Base-by-base conservation (phyloP, 2,888 invertebrate genomes). In the Trilocha varians region DNA sequence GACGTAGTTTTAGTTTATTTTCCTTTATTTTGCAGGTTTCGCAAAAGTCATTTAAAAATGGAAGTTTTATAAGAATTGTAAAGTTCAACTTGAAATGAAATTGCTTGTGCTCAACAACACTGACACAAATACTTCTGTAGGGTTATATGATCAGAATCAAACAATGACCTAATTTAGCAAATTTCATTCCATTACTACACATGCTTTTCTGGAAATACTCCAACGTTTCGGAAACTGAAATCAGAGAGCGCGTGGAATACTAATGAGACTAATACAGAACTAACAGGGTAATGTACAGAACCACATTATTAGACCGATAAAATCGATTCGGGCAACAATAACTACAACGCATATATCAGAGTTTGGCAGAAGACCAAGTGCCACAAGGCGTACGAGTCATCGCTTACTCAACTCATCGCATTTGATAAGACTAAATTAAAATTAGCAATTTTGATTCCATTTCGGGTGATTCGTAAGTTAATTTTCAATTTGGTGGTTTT, bases 311-410 rank as follows among this genome's bases (percentile, higher is more conserved):
- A 39, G 43, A 41, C 35, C 32, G 13, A 39, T 42, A 52, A 52
- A 51, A 53, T 53, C 49, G 48, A 53, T 52, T 53, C 50, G 25
- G 47, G 54, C 43, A 39, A 32, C 40, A 44, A 51, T 53, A 62
- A 65, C 60, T 62, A 59, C 59, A 54, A 51, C 55, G 47, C 53
- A 45, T 45, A 49, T 44, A 50, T 52, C 49, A 54, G 42, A 41
- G 46, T 44, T 53, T 66, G 65, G 65, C 65, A 55, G 15, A 34
- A 40, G 44, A 60, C 65, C 65, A 66, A 60, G 48, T 47, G 45
- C 41, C 48, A 48, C 55, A 57, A 53, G 53, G 52, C 46, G 34
- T 52, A 41, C 43, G 41, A 45, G 43, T 42, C 46, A 47, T 52
- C 54, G 48, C 55, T 53, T 53, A 51, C 48, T 42, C 39, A 49